These are phyloP conservation scores for Lepidocolaptes lacrymiger DNA, from an alignment of 2,797 vertebrate species.

Conservation along the genomic window DNA sequence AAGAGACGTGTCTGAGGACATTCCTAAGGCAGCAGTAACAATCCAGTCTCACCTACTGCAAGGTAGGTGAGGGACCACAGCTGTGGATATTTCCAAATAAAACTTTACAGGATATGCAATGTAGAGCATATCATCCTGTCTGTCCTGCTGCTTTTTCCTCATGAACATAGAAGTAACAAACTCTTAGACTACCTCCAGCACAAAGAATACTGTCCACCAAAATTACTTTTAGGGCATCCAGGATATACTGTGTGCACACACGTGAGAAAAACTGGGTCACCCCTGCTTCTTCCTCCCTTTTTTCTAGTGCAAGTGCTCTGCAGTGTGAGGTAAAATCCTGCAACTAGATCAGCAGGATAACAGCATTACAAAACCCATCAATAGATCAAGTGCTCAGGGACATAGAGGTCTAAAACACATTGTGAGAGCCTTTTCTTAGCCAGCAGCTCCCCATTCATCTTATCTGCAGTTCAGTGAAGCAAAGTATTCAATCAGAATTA, in stretches of 20 bases:
- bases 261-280: neutral
- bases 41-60: neutral
- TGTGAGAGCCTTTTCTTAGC: constrained; percentile 5
- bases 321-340: constrained; percentile 27
- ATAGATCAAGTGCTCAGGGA: constrained; percentile 38
- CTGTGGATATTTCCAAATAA: neutral
- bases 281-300: neutral
- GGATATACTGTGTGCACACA: neutral
- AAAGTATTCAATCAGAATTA: constrained; percentile 11
- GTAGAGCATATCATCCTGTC: neutral
- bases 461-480: constrained; percentile 21
- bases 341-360: constrained; percentile 22
- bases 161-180: neutral
- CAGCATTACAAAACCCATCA: constrained; percentile 14
- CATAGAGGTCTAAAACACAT: neutral
- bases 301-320: neutral
- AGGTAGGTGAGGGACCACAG: neutral
- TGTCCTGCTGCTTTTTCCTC: neutral
- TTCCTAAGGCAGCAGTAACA: neutral
- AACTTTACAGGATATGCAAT: neutral
- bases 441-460: constrained; percentile 50
- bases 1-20: neutral
- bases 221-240: neutral
- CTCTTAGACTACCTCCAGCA: neutral
- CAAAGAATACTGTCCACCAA: neutral